Base-by-base conservation (phyloP, 2,888 invertebrate genomes). In the Dolichopus griseipennis region DNA sequence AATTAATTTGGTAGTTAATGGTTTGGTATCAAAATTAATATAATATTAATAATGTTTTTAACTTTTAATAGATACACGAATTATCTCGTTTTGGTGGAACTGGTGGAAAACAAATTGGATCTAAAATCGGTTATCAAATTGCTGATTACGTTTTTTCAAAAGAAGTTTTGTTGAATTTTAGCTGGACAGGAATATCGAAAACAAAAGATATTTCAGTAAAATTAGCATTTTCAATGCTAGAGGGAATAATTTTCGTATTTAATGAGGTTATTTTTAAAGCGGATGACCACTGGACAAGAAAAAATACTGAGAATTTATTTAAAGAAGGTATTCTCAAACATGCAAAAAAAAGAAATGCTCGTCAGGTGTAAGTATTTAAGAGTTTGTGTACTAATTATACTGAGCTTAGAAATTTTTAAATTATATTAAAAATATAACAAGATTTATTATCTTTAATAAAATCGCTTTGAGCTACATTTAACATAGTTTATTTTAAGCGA, bases 141-240 rank as follows among this genome's bases (percentile, higher is more conserved):
- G 33, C 33, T n/a, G 65, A 65, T 21, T 10, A 37, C 3, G 37
- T 52, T 2, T 52, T 52, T n/a, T 18, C 52, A 52, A 52, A 52
- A 52, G 52, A 52, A 52, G 52, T 52, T 18, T 18, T 52, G 52
- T 2, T n/a, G 1, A 15, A 52, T 52, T 52, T 18, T 18, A 52
- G 52, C n/a, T 65, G 65, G 65, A 65, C 65, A 10, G 65, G 37
- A 5, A 65, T 65, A n/a, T 65, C 65, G 6, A 65, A 65, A n/a
- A n/a, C 27, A 20, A n/a, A n/a, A n/a, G 20, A 2, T 20, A 3
- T 18, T 6, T 2, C 18, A 18, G n/a, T n/a, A n/a, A 52, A 52
- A 18, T 18, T 18, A 15, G 18, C 52, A 6, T 52, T 18, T 52
- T 52, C 18, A 18, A 10, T 5, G 7, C 4, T 20, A 34, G 37